Evolutionary conservation across 2,888 invertebrate genomes (phyloP).

Genomic region (Morpho helenor): DNA sequence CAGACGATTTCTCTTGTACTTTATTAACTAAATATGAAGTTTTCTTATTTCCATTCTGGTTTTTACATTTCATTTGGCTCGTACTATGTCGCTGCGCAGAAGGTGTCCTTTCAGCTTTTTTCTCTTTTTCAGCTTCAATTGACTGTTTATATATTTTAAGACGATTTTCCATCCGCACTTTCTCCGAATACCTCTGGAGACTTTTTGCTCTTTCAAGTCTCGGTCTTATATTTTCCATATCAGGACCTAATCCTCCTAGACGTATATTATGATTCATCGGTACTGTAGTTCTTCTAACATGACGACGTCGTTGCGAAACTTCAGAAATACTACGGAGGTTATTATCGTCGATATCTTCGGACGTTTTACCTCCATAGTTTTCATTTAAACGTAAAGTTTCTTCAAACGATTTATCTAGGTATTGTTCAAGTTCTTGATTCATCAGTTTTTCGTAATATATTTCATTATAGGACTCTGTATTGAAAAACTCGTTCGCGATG

Average conservation of each 20-base stretch:
- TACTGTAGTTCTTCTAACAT: conserved; percentile 41
- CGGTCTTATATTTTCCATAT: conserved; percentile 62
- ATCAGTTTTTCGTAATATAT: conserved; percentile 63
- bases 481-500: conserved; percentile 48
- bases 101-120: conserved; percentile 36
- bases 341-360: conserved; percentile 34
- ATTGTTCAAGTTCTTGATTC: conserved; percentile 42
- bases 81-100: conserved; percentile 30
- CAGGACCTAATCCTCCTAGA: conserved; percentile 66
- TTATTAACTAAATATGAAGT: conserved; percentile 60
- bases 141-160: conserved; percentile 63
- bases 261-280: conserved; percentile 50
- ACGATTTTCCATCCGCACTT: conserved; percentile 67
- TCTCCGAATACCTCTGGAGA: conserved; percentile 70
- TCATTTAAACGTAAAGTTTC: conserved; percentile 40
- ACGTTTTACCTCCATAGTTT: conserved; percentile 35
- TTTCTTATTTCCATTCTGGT: conserved; percentile 33
- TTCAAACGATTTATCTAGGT: conserved; percentile 49
- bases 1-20: conserved; percentile 33
- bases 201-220: conserved; percentile 67
- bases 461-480: conserved; percentile 68
- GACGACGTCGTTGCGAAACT: conserved; percentile 48
- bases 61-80: conserved; percentile 28
- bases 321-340: conserved; percentile 64
- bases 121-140: conserved; percentile 45